Base-by-base conservation (phyloP, 1,140 invertebrate species). In the Maconellicoccus hirsutus region DNA sequence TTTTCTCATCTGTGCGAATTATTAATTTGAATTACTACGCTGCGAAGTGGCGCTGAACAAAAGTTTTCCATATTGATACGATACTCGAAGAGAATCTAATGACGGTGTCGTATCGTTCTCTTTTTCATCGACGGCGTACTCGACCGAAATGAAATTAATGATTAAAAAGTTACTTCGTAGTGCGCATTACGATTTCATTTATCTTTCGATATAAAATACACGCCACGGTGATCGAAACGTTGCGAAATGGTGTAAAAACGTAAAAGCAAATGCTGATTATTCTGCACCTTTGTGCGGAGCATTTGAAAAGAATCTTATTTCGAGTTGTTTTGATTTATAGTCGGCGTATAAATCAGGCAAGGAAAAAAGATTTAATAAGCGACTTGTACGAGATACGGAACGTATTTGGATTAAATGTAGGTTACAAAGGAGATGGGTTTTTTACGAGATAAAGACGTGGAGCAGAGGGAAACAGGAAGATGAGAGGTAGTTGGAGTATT, bases 261-360 rank as follows among this genome's bases (percentile, higher is more conserved):
- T 6, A 19, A 52, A 52, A 52, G 42, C 10, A 52, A 52, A 33
- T 16, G 42, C 42, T 52, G 42, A 52, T 52, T 52, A 52, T 52
- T 52, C 42, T 3, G 12, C n/a, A 52, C 10, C 42, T 14, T 19
- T 52, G 10, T 52, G 42, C 6, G 29, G n/a, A 16, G 42, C n/a
- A 16, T 52, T 52, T n/a, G 42, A 52, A 52, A 52, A 19, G 42
- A 52, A 16, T 19, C 16, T 52, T 52, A 16, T 52, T 52, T 52
- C 42, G 42, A 52, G 42, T 52, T 52, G 42, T 52, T 52, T 52
- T 52, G 42, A 52, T 52, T 52, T 52, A 52, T 52, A 52, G 42
- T 52, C 16, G 42, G n/a, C 42, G 42, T 19, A 52, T 52, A 52
- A 52, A 52, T 52, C 42, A 52, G 2, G 2, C 6, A 52, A 16